Base-by-base conservation (phyloP, 2,888 invertebrate genomes). In the Orchesella flavescens region DNA sequence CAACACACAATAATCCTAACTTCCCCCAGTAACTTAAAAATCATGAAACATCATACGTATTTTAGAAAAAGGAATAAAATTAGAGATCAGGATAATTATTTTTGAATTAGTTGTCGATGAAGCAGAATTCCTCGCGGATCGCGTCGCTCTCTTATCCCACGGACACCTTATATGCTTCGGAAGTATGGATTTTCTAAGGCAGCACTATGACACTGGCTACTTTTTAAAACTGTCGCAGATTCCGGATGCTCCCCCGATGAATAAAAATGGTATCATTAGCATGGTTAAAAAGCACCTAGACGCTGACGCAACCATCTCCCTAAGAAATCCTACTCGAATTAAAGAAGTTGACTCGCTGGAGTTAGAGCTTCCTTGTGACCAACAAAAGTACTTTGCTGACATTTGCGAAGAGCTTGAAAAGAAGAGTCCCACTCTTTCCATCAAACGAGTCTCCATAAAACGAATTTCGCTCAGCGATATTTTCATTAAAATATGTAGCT, bases 111-210 rank as follows among this genome's bases (percentile, higher is more conserved):
- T 71, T 44, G 86, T 87, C 83, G 87, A 87, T 61, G 87, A 87
- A 81, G 87, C 87, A 2, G 87, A 87, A 55, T 82, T 81, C 74
- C 74, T 87, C 46, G 86, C 83, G 0, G 87, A 87, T 57, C 59
- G 84, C 34, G 55, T 87, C 43, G 87, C 81, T 10, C 63, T 87
- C 0, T 43, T 87, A 17, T 69, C 86, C n/a, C 86, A 87, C 83
- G 87, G 86, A 5, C 84, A 81, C 57, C 71, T 87, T 10, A 65
- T 87, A 17, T 87, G 87, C 34, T 86, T 59, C 72, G 87, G 87
- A n/a, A 68, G 80, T 15, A 49, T 84, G 17, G 61, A 72, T 12
- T 87, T 61, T 59, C 65, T 87, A 1, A 83, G 82, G 59, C 49
- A 73, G 0, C 81, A 84, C 55, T 87, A 87, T 63, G 86, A 86